Evolutionary conservation across 1,140 invertebrate genomes (phyloP), one percentile per base, ranked within the genome.

Genomic region (Uloborus diversus): DNA sequence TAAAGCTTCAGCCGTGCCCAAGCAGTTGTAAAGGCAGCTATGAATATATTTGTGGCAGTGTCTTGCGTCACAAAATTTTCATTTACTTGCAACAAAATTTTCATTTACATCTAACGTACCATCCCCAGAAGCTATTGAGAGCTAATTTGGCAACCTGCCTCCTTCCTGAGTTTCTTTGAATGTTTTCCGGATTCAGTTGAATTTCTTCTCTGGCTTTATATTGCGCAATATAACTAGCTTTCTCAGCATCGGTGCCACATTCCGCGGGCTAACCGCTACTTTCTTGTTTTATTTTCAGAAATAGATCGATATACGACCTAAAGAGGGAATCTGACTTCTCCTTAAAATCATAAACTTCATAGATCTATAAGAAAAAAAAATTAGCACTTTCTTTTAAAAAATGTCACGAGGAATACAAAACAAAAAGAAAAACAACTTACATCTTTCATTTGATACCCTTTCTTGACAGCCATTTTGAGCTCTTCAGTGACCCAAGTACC

Each of bases 401-500:
- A 27, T 0, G 28, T 4, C n/a, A n/a, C n/a, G n/a, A 64, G 30
- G 37, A 23, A 1, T 35, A 7, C 5, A 20, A 20, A 2, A 37
- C 9, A 1, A n/a, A 27, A 3, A 37, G 35, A 14, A 20, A 33
- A 64, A 35, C 17, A 1, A 64, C 5, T 35, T 42, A 42, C 25
- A 20, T 85, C 56, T 7, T 85, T 0, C 33, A 89, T 82, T 69
- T 78, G 79, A 57, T 88, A 87, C 1, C 85, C 86, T 61, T 80
- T 79, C 28, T 84, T 64, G 0, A 86, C 28, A 0, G 87, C 87
- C 70, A 61, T 85, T 35, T 68, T 28, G 4, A 88, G 13, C 82
- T 88, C 87, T 25, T 85, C 82, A 11, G 82, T 17, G 88, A 80
- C 0, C n/a, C n/a, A n/a, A n/a, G n/a, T n/a, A n/a, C n/a, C n/a